These are phyloP conservation scores for Maniola hyperantus DNA, from an alignment of 2,888 invertebrate species.

Conservation along the genomic window DNA sequence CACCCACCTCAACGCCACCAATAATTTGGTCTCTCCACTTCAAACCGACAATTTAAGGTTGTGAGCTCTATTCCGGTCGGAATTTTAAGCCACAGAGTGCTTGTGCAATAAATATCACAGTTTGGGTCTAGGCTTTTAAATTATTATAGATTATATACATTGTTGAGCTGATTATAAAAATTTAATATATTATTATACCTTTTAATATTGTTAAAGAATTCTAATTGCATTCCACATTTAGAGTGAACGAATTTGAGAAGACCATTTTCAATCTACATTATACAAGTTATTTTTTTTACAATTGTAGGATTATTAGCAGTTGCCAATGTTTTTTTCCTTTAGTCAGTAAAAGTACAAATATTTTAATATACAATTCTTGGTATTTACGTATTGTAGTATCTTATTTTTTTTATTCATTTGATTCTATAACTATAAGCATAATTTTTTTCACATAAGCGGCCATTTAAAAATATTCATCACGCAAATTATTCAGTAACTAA, in stretches of 20 bases:
- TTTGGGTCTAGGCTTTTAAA: conserved; percentile 84
- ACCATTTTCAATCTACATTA: conserved; percentile 82
- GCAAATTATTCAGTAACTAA: conserved; percentile 78
- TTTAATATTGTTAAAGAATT: conserved; percentile 84
- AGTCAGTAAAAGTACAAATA: conserved; percentile 93
- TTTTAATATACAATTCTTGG: conserved; percentile 85
- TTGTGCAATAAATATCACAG: conserved; percentile 84
- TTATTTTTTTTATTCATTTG: conserved; percentile 79
- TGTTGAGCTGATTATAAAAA: conserved; percentile 85
- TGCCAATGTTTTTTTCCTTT: conserved; percentile 86
- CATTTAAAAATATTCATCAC: conserved; percentile 72
- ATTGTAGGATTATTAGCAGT: conserved; percentile 82
- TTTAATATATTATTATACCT: conserved; percentile 84
- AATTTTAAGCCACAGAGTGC: conserved; percentile 82
- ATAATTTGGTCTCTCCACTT: conserved; percentile 63
- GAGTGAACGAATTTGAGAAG: conserved; percentile 82
- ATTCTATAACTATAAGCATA: conserved; percentile 81
- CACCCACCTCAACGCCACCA: conserved; percentile 62
- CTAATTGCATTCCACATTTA: conserved; percentile 84
- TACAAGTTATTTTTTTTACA: conserved; percentile 81
- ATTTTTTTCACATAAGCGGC: conserved; percentile 75
- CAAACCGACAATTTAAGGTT: conserved; percentile 77
- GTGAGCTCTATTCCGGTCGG: conserved; percentile 82
- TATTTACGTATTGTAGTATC: conserved; percentile 83
- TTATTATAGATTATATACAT: conserved; percentile 85